Evolutionary conservation across 2,113 vertebrate genomes (phyloP).

Genomic region (Turnix velox): DNA sequence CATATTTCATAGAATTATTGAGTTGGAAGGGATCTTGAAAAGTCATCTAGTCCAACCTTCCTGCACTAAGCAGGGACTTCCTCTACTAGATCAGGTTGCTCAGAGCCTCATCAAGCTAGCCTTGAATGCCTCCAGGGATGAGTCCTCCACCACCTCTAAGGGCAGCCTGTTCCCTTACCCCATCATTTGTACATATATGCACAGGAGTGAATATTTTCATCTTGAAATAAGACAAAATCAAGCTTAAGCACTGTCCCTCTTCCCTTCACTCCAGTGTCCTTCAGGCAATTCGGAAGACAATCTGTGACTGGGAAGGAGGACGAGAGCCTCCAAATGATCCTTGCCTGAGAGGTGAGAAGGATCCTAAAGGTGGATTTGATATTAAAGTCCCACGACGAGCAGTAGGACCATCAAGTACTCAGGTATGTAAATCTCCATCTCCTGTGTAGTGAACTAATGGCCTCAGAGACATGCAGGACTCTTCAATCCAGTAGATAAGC

Average conservation of each 20-base stretch:
- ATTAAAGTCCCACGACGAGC: conserved; percentile 97
- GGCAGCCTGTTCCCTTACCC: too few species aligned
- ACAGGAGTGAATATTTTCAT: background rate
- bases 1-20: too few species aligned
- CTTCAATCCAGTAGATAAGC: background rate
- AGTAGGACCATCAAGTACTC: conserved; percentile 97
- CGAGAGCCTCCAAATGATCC: conserved; percentile 97
- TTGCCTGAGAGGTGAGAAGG: conserved; percentile 95
- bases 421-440: conserved; percentile 72
- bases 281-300: conserved; percentile 96
- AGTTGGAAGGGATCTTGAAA: too few species aligned
- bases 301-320: conserved; percentile 97
- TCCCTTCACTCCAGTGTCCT: conserved; percentile 80
- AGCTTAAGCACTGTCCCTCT: background rate
- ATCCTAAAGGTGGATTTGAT: conserved; percentile 98
- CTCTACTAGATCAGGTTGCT: too few species aligned
- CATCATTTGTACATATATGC: too few species aligned
- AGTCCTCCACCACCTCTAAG: too few species aligned
- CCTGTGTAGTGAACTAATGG: background rate
- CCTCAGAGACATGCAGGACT: background rate
- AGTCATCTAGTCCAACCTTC: too few species aligned
- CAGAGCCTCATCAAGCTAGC: too few species aligned
- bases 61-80: too few species aligned
- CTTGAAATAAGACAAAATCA: background rate
- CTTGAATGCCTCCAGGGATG: too few species aligned